Evolutionary conservation across 2,113 vertebrate genomes (phyloP).

Genomic region (Urocolius indicus): DNA sequence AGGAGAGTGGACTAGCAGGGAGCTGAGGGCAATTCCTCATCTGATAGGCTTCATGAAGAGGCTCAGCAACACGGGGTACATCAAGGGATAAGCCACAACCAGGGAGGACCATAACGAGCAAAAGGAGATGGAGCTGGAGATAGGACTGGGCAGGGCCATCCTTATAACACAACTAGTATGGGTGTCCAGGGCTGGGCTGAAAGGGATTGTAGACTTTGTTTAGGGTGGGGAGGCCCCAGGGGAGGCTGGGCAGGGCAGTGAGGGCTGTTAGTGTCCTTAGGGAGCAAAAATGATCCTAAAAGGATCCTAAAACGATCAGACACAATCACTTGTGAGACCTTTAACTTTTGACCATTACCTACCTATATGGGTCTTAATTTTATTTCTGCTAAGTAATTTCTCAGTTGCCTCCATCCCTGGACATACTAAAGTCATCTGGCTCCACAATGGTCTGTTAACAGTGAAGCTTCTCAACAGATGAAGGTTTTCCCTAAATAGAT

Average conservation of each 20-base stretch:
- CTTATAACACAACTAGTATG: accelerated
- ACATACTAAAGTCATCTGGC: not conserved
- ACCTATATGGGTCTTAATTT: not conserved
- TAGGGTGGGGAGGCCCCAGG: not conserved
- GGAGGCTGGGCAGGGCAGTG: not conserved
- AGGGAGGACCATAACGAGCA: not conserved
- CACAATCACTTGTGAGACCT: not conserved
- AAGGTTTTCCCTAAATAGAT: not conserved
- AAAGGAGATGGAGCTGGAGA: not conserved
- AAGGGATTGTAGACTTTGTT: not conserved
- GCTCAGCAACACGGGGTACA: not conserved
- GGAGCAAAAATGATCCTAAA: not conserved
- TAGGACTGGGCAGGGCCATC: not conserved
- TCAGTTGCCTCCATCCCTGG: not conserved
- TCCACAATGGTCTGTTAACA: not conserved
- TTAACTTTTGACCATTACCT: not conserved
- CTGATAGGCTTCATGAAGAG: not conserved
- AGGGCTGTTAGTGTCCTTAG: not conserved
- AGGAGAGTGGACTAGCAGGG: not conserved
- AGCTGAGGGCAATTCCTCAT: not conserved
- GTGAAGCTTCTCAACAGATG: not conserved
- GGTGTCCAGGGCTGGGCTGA: not conserved
- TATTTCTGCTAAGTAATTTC: not conserved
- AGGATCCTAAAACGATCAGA: not conserved
- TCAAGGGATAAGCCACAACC: not conserved